Evolutionary conservation across 2,888 invertebrate genomes (phyloP).

Genomic region (Drosophila barbarae): DNA sequence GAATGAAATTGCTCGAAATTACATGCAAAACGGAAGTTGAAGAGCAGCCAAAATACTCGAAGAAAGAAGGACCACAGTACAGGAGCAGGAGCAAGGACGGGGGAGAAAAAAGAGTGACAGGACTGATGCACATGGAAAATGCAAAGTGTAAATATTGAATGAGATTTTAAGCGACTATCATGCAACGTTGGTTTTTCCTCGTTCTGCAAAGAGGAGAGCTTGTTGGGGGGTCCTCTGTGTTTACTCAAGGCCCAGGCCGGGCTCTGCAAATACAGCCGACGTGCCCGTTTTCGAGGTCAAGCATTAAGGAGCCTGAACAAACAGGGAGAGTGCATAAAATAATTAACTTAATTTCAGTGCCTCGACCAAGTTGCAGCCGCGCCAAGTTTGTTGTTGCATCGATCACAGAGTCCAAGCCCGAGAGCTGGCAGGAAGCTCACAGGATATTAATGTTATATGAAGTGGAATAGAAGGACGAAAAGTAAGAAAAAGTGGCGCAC

Average conservation of each 20-base stretch:
- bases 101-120: slow-evolving; percentile 41
- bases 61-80: slow-evolving; percentile 8
- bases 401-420: slow-evolving; percentile 16
- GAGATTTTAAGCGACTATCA: slow-evolving; percentile 68
- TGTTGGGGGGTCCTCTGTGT: slow-evolving; percentile 5
- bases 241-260: slow-evolving; percentile 20
- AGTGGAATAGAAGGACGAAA: slow-evolving; percentile 18
- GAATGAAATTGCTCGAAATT: slow-evolving; percentile 67
- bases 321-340: slow-evolving; percentile 37
- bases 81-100: not conserved
- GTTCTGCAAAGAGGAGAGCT: not conserved
- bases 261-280: slow-evolving; percentile 29
- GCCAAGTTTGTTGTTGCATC: slow-evolving; percentile 21
- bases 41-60: slow-evolving; percentile 43
- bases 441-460: slow-evolving; percentile 48
- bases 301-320: slow-evolving; percentile 15
- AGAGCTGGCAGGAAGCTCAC: slow-evolving; percentile 33
- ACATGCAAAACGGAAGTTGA: slow-evolving; percentile 56
- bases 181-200: slow-evolving; percentile 44
- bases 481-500: slow-evolving; percentile 17
- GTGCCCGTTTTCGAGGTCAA: slow-evolving; percentile 32
- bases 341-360: slow-evolving; percentile 40
- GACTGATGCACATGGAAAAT: slow-evolving; percentile 56
- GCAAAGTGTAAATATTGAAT: slow-evolving; percentile 68
- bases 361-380: slow-evolving; percentile 11